Base-by-base conservation (phyloP, 2,888 invertebrate species). In the Lampropteryx suffumata region DNA sequence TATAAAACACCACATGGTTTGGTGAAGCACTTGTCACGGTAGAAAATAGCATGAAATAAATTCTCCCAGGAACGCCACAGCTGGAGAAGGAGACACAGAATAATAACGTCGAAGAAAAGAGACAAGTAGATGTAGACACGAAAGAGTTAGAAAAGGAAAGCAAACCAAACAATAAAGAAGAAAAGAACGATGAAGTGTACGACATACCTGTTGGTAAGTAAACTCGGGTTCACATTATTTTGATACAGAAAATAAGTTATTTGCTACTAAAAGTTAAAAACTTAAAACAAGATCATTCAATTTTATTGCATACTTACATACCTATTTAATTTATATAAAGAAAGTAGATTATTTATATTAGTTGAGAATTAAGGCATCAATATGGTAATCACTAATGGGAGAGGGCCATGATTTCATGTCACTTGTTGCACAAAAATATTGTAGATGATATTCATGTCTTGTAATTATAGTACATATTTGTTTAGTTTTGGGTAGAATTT, bases 171-270 rank as follows among this genome's bases (percentile, higher is more conserved):
- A 74, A 48, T 40, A 53, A 44, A 17, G 52, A 76, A 55, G 77
- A 61, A 54, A 84, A 79, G 69, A 71, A 60, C 49, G 89, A 89
- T 43, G 88, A 89, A 45, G 87, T 88, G 13, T 89, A 90, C 76
- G 89, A 90, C 66, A 87, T 90, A 70, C 89, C 89, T 1, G 83
- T 87, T 52, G 89, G 89, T 89, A 65, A 88, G 89, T 88, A 39
- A 49, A 54, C 49, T 50, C 28, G 60, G 55, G 27, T 68, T 69
- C 62, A 64, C 62, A 62, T 57, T 59, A 35, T 52, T 34, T 33
- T 44, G 43, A 52, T 40, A 48, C 17, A 46, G 40, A 29, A 21
- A 13, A 30, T 10, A 44, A 45, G 21, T 43, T 9, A 14, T 1
- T n/a, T n/a, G 17, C 4, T 17, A 17, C 21, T 33, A 21, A 34